A percentile compares a stretch with the other conserved stretches of the same genome.
Conservation (phyloP, 2,888 invertebrate genomes). For the Tyria jacobaeae region DNA sequence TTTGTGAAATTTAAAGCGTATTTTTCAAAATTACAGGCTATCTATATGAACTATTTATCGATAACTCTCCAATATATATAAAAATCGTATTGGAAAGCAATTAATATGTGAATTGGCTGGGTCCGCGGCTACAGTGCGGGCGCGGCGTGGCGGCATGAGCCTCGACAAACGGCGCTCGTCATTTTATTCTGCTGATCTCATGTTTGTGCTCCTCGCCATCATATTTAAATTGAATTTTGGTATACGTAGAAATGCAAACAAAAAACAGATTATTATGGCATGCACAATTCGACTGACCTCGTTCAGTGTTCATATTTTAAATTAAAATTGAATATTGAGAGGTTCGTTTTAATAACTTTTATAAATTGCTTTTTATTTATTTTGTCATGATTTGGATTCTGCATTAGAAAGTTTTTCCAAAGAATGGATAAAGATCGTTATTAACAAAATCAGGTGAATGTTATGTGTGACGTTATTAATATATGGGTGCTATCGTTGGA, state of each 20-base stretch:
- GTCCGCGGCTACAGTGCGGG: slow-evolving; percentile 54
- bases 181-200: slow-evolving; percentile 83
- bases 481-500: too few relatives aligned
- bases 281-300: slow-evolving; percentile 55
- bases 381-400: not conserved
- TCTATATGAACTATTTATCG: slow-evolving; percentile 18
- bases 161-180: slow-evolving; percentile 79
- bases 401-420: not conserved
- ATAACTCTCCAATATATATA: slow-evolving; percentile 54
- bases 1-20: not conserved
- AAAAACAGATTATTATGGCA: slow-evolving; percentile 67
- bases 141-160: slow-evolving; percentile 55
- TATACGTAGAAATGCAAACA: slow-evolving; percentile 74
- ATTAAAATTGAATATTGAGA: slow-evolving; percentile 55
- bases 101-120: slow-evolving; percentile 76
- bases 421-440: too few relatives aligned
- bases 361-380: slow-evolving; percentile 17
- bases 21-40: not conserved
- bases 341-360: slow-evolving; percentile 47
- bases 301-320: slow-evolving; percentile 67
- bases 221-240: slow-evolving; percentile 85
- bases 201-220: slow-evolving; percentile 80
- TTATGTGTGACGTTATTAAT: too few relatives aligned
- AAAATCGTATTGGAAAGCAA: slow-evolving; percentile 80
- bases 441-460: too few relatives aligned